Percentiles rank a stretch among this genome's conserved stretches.
Conservation (phyloP, 2,888 invertebrate species). For the Oscheius sp. region DNA sequence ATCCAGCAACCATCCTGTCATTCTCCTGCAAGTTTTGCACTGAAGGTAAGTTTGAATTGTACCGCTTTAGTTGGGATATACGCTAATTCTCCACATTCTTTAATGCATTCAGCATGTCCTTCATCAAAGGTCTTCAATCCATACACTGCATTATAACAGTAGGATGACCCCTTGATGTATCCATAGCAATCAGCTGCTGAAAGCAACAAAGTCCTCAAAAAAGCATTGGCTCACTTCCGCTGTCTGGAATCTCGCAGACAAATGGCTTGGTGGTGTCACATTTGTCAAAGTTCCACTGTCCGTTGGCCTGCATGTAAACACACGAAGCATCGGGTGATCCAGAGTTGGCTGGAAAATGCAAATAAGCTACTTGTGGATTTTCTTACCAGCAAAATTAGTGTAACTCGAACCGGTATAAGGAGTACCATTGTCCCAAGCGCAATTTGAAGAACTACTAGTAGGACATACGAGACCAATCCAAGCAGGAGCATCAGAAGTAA, state of each 20-base stretch:
- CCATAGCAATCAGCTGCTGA: constrained; percentile 32
- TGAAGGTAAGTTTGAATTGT: not conserved
- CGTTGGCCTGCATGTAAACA: constrained; percentile 13
- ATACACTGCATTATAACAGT: constrained; percentile 7
- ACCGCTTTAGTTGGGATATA: constrained; percentile 16
- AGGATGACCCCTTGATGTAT: constrained; percentile 8
- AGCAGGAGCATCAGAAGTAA: constrained; percentile 18
- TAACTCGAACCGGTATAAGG: not conserved
- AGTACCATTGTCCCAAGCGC: constrained; percentile 28
- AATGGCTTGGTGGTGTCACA: constrained; percentile 20
- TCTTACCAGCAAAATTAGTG: constrained; percentile 18
- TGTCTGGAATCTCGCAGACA: constrained; percentile 28
- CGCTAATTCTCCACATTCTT: constrained; percentile 29
- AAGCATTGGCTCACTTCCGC: not conserved
- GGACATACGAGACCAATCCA: constrained; percentile 28
- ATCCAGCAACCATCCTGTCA: constrained; percentile 21
- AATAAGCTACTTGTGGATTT: not conserved
- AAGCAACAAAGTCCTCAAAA: not conserved
- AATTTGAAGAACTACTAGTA: constrained; percentile 11
- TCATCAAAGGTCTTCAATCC: constrained; percentile 11
- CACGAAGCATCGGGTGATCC: constrained; percentile 12
- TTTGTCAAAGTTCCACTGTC: constrained; percentile 22
- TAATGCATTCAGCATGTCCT: not conserved
- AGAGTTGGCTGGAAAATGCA: not conserved
- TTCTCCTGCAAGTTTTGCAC: constrained; percentile 7